Base-by-base conservation (phyloP, 2,113 vertebrate species). In the Tupaia chinensis region DNA sequence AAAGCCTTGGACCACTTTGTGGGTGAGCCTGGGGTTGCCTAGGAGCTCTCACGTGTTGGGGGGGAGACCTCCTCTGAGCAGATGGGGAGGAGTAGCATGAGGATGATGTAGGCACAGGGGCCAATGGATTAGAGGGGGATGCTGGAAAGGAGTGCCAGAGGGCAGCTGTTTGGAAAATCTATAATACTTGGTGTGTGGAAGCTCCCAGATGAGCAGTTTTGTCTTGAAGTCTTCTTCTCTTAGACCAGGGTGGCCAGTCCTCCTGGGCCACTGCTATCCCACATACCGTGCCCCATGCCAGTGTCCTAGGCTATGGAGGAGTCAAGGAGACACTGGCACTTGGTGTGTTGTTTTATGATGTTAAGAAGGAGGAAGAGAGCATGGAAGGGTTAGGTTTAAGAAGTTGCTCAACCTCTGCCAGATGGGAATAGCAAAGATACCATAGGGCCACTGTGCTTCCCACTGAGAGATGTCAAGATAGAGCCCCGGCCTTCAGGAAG, bases 161-260 rank as follows among this genome's bases (percentile, higher is more conserved):
- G 13, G 9, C 14, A 29, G 27, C 54, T 80, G 72, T 34, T 54
- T 70, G 81, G 32, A 34, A 87, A 83, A 87, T 60, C 53, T 74
- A 7, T 65, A 25, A 7, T 65, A 25, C 60, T 69, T 1, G 0
- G 5, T 19, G 16, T 17, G 54, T 16, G 16, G 9, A 14, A 68
- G 25, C 17, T 9, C 44, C 20, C 53, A 9, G 44, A 53, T 22
- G 5, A 19, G n/a, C 61, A 32, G 27, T 63, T 89, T 68, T 85
- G 9, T 91, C 60, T 88, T 95, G 11, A 53, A 82, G 61, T 32
- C 78, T 54, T 87, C 95, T 89, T 14, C 19, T 84, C 92, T 74
- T 78, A 20, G 54, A 22, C 17, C 2, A 15, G 27, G 56, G 19
- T 58, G 54, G 66, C 23, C 27, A 86, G 0, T 6, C 70, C 32